phyloP scores from a whole-genome alignment of 2,113 vertebrate genomes.

The Pelecanus crispus region DNA sequence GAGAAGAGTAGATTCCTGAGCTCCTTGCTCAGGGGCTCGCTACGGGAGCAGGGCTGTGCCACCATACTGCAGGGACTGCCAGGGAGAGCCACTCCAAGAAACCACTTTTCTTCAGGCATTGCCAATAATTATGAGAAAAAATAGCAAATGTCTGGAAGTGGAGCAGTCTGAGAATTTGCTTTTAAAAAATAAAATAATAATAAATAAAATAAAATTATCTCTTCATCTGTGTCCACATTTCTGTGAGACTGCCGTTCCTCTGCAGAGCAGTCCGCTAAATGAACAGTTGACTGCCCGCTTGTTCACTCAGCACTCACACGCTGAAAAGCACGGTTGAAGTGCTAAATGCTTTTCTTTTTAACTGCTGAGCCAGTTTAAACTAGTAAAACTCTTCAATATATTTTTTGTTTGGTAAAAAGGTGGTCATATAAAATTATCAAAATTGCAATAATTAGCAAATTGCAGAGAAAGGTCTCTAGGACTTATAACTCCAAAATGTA shows the following conservation, averaged over 20 bases:
- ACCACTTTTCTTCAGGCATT: not conserved
- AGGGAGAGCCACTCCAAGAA: accelerated
- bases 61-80: accelerated
- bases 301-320: not conserved
- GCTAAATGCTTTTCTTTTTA: not conserved
- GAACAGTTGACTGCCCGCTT: not conserved
- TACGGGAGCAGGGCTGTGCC: not conserved
- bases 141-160: not conserved
- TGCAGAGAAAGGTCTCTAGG: not conserved
- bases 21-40: not conserved
- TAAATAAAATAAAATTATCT: not conserved
- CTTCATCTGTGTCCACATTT: not conserved
- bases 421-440: constrained; percentile 15
- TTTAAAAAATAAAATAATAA: no score
- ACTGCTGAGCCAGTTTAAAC: not conserved
- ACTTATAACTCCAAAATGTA: not conserved
- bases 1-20: not conserved
- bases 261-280: not conserved
- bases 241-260: not conserved
- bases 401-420: not conserved
- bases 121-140: not conserved
- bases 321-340: not conserved
- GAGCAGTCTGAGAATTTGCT: not conserved
- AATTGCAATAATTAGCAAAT: constrained; percentile 15
- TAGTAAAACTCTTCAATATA: not conserved